phyloP scores from a whole-genome alignment of 1,140 invertebrate genomes.

The Mya arenaria region DNA sequence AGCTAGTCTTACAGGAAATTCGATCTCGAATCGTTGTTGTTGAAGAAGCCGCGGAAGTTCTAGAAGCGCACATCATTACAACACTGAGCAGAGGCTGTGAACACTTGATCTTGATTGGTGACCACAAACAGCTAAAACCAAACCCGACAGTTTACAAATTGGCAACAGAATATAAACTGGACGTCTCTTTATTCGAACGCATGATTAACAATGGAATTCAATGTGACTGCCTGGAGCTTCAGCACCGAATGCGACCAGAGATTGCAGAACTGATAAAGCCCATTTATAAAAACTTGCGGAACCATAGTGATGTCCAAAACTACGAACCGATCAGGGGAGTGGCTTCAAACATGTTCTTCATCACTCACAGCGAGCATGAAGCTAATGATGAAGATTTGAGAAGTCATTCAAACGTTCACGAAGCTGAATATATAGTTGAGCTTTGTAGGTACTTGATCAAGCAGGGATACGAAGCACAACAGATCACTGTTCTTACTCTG shows the following conservation, averaged over 20 bases:
- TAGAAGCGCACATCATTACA: conserved; percentile 76
- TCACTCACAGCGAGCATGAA: conserved; percentile 77
- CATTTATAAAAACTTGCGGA: conserved; percentile 78
- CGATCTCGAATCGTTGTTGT: conserved; percentile 75
- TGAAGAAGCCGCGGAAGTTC: conserved; percentile 79
- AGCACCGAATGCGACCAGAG: conserved; percentile 71
- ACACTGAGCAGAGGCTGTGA: conserved; percentile 86
- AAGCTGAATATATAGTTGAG: conserved; percentile 63
- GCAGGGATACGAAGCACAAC: conserved; percentile 75
- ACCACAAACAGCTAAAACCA: conserved; percentile 82
- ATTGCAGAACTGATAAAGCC: conserved; percentile 78
- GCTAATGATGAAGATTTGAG: conserved; percentile 68
- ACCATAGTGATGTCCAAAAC: conserved; percentile 71
- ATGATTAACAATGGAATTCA: conserved; percentile 77
- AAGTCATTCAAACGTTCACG: conserved; percentile 77
- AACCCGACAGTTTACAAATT: conserved; percentile 78
- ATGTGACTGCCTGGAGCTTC: conserved; percentile 71
- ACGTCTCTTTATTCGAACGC: conserved; percentile 81
- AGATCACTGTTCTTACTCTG: conserved; percentile 80
- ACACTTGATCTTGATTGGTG: conserved; percentile 86
- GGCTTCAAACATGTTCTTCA: conserved; percentile 77
- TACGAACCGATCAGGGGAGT: conserved; percentile 77
- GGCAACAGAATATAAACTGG: conserved; percentile 77
- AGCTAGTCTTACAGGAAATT: conserved; percentile 67
- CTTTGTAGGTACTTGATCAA: conserved; percentile 78